Evolutionary conservation across 2,113 vertebrate species (phyloP), one percentile per base, ranked within the genome.

Genomic region (Urocolius indicus): DNA sequence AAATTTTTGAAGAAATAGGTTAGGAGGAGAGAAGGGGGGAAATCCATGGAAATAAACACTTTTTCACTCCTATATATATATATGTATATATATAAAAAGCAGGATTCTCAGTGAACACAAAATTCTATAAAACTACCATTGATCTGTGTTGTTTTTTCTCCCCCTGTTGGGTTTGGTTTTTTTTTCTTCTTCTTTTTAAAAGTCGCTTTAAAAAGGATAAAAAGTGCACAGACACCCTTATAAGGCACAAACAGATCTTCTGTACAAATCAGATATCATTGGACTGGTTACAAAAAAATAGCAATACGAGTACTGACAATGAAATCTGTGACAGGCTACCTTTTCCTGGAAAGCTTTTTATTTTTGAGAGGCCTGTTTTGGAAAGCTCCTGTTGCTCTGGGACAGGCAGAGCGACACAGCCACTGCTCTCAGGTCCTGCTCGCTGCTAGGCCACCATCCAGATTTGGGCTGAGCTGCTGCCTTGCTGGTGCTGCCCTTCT

Each of bases 231-330:
- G 97, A 98, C 98, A 96, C 97, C 97, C 98, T 97, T 95, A 96
- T 98, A 98, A 98, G 98, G 98, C 98, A 98, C 98, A 97, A 98
- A 98, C 98, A 98, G 97, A 98, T 98, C 89, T 97, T 96, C 97
- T 97, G 90, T 97, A 98, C 97, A 95, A 96, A 97, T 97, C 88
- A 84, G 95, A 55, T 67, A 83, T 93, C 84, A 85, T 95, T 34
- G 11, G 87, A 72, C 92, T 94, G 83, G 63, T 96, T 96, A 96
- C 96, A 93, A 96, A 94, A 95, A 94, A 94, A 97, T 88, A 87
- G 86, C 34, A 93, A 94, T 94, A 97, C 94, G n/a, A 90, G 76
- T 87, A 97, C 93, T 78, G 94, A 91, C 72, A 54, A 93, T 95
- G 87, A 94, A 90, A 92, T 90, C 82, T 84, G 80, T 94, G 89